Conservation (phyloP, 2,888 invertebrate genomes). For the Drosophila pegasa region DNA sequence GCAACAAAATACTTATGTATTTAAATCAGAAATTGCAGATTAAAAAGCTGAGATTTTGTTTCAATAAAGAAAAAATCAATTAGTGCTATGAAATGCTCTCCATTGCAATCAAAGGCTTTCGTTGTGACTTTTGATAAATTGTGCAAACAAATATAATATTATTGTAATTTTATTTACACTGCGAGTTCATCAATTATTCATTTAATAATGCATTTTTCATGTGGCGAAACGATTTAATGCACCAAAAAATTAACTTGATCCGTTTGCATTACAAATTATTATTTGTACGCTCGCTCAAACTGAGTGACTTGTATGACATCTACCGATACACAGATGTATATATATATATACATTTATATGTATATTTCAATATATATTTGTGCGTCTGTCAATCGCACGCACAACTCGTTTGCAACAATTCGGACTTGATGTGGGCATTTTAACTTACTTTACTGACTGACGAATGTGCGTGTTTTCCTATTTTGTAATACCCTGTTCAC, state of each 20-base stretch:
- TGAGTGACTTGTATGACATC: constrained; percentile 38
- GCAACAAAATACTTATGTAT: not conserved
- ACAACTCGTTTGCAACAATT: constrained; percentile 62
- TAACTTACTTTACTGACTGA: constrained; percentile 18
- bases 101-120: not conserved
- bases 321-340: not conserved
- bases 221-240: not conserved
- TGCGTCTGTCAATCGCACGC: constrained; percentile 24
- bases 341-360: not conserved
- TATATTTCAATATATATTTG: constrained; percentile 8
- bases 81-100: not conserved
- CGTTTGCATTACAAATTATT: constrained; percentile 25
- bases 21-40: not conserved
- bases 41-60: not conserved
- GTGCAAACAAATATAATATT: not conserved
- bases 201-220: not conserved
- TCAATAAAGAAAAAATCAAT: not conserved
- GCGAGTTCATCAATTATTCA: not conserved
- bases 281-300: constrained; percentile 33
- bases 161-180: not conserved
- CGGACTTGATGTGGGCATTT: constrained; percentile 67
- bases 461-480: constrained; percentile 44
- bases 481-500: constrained; percentile 1
- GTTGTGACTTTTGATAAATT: not conserved
- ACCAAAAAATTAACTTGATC: constrained; percentile 6